Conservation (phyloP, 1,140 invertebrate genomes). For the Melitaea cinxia region DNA sequence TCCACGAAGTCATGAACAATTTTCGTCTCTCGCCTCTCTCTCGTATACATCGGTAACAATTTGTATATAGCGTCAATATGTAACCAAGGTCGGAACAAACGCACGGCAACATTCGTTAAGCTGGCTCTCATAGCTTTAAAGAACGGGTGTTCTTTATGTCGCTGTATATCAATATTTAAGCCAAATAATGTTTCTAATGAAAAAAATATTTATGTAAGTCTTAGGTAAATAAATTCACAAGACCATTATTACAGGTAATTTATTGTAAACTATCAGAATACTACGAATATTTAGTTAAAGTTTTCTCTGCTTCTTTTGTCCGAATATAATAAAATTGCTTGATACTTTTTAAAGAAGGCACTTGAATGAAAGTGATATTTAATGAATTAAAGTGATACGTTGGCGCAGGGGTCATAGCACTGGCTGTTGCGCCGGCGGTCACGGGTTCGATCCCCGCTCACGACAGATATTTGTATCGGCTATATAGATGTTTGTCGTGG, state of each 20-base stretch:
- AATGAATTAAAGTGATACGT: too few relatives aligned
- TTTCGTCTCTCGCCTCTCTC: not conserved
- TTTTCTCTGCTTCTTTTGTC: too few relatives aligned
- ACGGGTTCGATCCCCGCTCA: too few relatives aligned
- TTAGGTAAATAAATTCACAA: not conserved
- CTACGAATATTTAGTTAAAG: too few relatives aligned
- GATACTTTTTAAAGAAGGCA: not conserved
- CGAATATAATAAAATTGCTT: too few relatives aligned
- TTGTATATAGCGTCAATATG: not conserved
- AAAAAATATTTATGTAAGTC: not conserved
- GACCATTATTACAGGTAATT: not conserved
- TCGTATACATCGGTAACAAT: not conserved
- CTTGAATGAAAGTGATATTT: too few relatives aligned
- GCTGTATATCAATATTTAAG: conserved; percentile 4
- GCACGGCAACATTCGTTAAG: not conserved
- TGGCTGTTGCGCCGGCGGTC: too few relatives aligned
- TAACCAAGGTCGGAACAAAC: not conserved
- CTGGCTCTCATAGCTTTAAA: not conserved
- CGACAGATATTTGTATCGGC: too few relatives aligned
- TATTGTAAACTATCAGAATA: too few relatives aligned
- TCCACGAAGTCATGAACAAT: not conserved
- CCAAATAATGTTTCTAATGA: conserved; percentile 2
- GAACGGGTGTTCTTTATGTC: not conserved
- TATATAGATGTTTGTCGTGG: too few relatives aligned
- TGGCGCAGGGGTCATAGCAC: too few relatives aligned